A percentile compares a stretch with the other conserved stretches of the same genome.
These are phyloP conservation scores for Cosmorhoe ocellata DNA, from an alignment of 2,888 invertebrate genomes.

Conservation along the genomic window DNA sequence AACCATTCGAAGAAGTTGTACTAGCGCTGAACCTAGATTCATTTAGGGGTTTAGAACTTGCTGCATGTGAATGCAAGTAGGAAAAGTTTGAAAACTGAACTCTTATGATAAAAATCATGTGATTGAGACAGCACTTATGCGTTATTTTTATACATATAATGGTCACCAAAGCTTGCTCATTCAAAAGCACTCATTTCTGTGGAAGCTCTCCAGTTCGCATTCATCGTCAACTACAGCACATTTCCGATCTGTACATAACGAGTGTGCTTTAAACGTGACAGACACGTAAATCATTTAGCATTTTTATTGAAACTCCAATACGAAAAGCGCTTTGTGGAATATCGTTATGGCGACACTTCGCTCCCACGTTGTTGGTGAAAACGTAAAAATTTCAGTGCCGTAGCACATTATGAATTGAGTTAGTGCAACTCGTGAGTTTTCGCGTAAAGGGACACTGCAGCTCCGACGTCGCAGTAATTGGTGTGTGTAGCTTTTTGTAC, in stretches of 20 bases:
- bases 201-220: constrained; percentile 1
- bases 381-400: constrained; percentile 59
- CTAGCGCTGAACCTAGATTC: constrained; percentile 48
- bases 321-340: constrained; percentile 26
- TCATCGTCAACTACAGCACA: constrained; percentile 16
- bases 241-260: constrained; percentile 15
- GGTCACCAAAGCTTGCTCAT: constrained; percentile 13
- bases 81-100: too few relatives aligned
- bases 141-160: not conserved
- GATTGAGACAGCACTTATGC: not conserved
- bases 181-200: constrained; percentile 7
- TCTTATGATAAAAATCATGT: too few relatives aligned
- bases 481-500: constrained; percentile 76
- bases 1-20: constrained; percentile 54
- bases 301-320: constrained; percentile 28
- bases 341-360: constrained; percentile 25
- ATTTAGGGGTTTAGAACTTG: constrained; percentile 39
- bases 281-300: constrained; percentile 30
- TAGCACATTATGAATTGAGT: constrained; percentile 72
- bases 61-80: not conserved
- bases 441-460: constrained; percentile 56
- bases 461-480: constrained; percentile 63
- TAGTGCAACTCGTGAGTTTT: constrained; percentile 62
- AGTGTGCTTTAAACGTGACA: constrained; percentile 29
- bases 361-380: constrained; percentile 44